Percentiles rank a stretch among this genome's conserved stretches.
phyloP scores from a whole-genome alignment of 1,140 invertebrate genomes.

The Pinna nobilis region DNA sequence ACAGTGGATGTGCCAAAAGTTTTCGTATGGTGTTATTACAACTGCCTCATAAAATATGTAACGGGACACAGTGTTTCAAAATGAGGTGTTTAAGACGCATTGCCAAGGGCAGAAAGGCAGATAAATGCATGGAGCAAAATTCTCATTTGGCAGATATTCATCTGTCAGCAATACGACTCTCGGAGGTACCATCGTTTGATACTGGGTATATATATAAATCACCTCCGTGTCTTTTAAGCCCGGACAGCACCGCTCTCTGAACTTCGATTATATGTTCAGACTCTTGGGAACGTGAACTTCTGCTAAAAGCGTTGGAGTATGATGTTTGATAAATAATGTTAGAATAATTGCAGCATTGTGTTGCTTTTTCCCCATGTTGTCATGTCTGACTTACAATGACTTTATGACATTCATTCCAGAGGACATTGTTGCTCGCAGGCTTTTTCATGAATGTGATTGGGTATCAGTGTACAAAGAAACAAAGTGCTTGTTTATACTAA shows the following conservation, averaged over 20 bases:
- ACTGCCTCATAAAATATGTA: slow-evolving; percentile 34
- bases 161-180: slow-evolving; percentile 53
- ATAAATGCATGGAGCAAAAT: no score
- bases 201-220: slow-evolving; percentile 51
- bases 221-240: slow-evolving; percentile 51
- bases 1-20: slow-evolving; percentile 77
- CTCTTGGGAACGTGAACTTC: not conserved
- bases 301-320: not conserved
- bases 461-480: no score
- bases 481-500: no score
- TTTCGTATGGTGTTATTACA: slow-evolving; percentile 50
- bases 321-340: no score
- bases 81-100: no score
- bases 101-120: not conserved
- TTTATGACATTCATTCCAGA: no score
- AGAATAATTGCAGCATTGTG: no score
- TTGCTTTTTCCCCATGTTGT: no score
- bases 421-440: no score
- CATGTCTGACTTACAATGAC: no score
- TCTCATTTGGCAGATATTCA: slow-evolving; percentile 60
- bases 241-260: slow-evolving; percentile 12
- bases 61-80: not conserved
- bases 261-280: not conserved
- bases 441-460: no score
- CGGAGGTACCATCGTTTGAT: slow-evolving; percentile 52